Conservation (phyloP, 1,140 invertebrate genomes). For the Stegodyphus dumicola region DNA sequence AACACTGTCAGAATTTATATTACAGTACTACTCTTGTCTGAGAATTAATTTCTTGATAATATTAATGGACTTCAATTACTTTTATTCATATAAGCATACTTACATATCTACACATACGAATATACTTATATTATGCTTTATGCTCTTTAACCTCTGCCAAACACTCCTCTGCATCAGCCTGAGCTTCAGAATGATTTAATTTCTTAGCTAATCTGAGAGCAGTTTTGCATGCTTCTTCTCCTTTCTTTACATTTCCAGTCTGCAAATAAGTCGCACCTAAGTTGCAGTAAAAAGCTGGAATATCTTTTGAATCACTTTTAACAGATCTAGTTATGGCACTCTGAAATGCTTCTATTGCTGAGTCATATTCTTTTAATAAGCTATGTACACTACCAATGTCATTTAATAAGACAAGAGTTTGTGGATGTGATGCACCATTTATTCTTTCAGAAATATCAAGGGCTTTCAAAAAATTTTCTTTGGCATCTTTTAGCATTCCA, state of each 20-base stretch:
- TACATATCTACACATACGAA: too few species aligned
- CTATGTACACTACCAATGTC: conserved; percentile 83
- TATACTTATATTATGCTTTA: neutral
- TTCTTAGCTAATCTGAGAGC: conserved; percentile 78
- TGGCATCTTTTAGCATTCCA: conserved; percentile 73
- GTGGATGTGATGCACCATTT: conserved; percentile 77
- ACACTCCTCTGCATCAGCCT: conserved; percentile 78
- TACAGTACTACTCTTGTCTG: too few species aligned
- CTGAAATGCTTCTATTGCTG: conserved; percentile 78
- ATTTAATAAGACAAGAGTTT: conserved; percentile 84
- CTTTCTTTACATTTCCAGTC: conserved; percentile 77
- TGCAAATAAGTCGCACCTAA: conserved; percentile 83
- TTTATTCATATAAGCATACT: too few species aligned
- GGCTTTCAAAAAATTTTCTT: conserved; percentile 77
- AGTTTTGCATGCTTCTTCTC: conserved; percentile 77
- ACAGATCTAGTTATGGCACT: conserved; percentile 78
- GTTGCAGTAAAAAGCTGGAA: conserved; percentile 83
- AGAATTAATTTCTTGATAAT: too few species aligned
- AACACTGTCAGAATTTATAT: too few species aligned
- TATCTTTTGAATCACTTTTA: conserved; percentile 72
- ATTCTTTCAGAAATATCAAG: conserved; percentile 76
- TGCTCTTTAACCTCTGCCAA: conserved; percentile 64
- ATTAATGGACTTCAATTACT: too few species aligned
- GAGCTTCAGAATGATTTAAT: conserved; percentile 74
- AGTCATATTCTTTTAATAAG: conserved; percentile 75